Conservation (phyloP, 2,797 vertebrate species). For the Helostoma temminkii region DNA sequence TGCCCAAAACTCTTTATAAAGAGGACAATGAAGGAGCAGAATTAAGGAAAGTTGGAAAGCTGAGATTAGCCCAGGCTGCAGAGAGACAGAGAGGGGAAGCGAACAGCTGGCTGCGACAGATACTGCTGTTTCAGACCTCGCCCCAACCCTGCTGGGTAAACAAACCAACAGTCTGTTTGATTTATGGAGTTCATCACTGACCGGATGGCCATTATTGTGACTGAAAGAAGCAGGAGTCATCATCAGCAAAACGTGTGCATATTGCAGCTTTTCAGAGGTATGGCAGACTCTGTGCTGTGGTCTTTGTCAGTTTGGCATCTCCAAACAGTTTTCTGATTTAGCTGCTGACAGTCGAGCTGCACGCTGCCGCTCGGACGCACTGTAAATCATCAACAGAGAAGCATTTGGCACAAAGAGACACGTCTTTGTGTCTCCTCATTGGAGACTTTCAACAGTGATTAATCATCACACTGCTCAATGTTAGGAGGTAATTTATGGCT, state of each 20-base stretch:
- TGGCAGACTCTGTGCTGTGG: constrained; percentile 43
- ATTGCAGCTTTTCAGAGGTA: constrained; percentile 73
- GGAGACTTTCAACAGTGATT: constrained; percentile 77
- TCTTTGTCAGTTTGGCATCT: constrained; percentile 73
- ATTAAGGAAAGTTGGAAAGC: constrained; percentile 75
- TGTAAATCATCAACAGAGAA: constrained; percentile 74
- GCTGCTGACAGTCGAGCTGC: constrained; percentile 39
- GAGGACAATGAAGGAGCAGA: constrained; percentile 68
- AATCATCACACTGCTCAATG: constrained; percentile 74
- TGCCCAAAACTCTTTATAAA: constrained; percentile 64
- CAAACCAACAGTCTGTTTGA: constrained; percentile 81
- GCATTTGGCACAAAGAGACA: constrained; percentile 60
- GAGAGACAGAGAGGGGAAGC: constrained; percentile 36
- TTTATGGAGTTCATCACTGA: constrained; percentile 82
- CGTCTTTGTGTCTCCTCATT: constrained; percentile 74
- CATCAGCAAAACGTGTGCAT: constrained; percentile 72
- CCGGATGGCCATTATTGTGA: constrained; percentile 78
- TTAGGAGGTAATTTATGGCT: constrained; percentile 71
- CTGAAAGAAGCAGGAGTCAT: constrained; percentile 71
- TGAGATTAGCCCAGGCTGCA: constrained; percentile 75
- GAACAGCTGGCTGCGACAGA: constrained; percentile 84
- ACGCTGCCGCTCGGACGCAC: constrained; percentile 11
- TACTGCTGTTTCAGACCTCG: constrained; percentile 82
- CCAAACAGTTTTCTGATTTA: constrained; percentile 53
- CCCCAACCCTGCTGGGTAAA: constrained; percentile 78